phyloP scores from a whole-genome alignment of 2,888 invertebrate genomes.

The Gymnocheta viridis region DNA sequence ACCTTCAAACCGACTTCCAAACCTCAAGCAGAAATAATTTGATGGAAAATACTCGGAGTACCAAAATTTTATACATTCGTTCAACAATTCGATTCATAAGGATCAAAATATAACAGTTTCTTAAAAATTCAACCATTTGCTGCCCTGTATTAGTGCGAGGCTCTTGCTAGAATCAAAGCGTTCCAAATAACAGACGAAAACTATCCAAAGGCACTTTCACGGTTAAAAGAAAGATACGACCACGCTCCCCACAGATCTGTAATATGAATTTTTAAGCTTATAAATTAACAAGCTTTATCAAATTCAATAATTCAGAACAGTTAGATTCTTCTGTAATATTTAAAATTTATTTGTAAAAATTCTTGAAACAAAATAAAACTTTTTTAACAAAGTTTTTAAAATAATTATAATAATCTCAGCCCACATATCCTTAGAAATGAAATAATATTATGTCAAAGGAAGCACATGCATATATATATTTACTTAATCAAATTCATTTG shows the following conservation, averaged over 20 bases:
- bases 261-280: too few species aligned
- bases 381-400: too few species aligned
- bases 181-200: constrained; percentile 62
- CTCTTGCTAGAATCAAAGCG: background rate
- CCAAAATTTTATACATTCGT: constrained; percentile 60
- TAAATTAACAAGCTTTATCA: too few species aligned
- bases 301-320: too few species aligned
- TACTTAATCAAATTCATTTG: too few species aligned
- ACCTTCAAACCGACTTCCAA: constrained; percentile 12
- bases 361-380: too few species aligned
- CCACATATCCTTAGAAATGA: too few species aligned
- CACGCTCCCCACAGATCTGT: too few species aligned
- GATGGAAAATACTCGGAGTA: constrained; percentile 58
- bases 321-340: constrained; percentile 57
- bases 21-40: constrained; percentile 13
- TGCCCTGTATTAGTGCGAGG: background rate
- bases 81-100: constrained; percentile 36
- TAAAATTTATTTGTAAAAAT: too few species aligned
- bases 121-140: constrained; percentile 1
- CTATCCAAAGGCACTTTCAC: constrained; percentile 46
- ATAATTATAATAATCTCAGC: too few species aligned
- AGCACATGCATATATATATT: too few species aligned
- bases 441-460: too few species aligned
- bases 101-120: background rate
- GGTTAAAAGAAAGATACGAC: constrained; percentile 53